Evolutionary conservation across 2,113 vertebrate genomes (phyloP), one percentile per base, ranked within the genome.

Genomic region (Limanda limanda): DNA sequence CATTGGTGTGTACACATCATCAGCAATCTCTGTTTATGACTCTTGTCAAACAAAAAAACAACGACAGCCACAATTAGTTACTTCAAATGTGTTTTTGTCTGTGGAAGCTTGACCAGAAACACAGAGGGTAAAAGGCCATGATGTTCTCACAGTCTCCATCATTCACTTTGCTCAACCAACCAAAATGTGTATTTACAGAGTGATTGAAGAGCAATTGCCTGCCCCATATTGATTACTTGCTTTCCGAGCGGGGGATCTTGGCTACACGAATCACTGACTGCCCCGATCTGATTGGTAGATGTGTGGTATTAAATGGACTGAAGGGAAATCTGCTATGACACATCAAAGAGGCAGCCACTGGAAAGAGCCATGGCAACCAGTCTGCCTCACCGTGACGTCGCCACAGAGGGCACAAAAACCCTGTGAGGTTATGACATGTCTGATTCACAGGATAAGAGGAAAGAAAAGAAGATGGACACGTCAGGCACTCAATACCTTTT

Each of bases 351-450:
- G 5, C n/a, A 0, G 47, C 55, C 71, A 68, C 56, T 69, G 68
- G 74, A 76, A 71, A 84, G 55, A 73, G 55, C 82, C 82, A 91
- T 91, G 82, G 82, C 73, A 91, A 91, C 91, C 54, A 62, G 14
- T 52, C 67, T 48, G 71, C 58, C 79, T 82, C 76, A 31, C 72
- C 60, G 23, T 74, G 78, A 64, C 48, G 67, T 66, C 9, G 4
- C 40, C 61, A 76, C 79, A 59, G 81, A 80, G 74, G 75, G 64
- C 76, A 77, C 68, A 48, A 71, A 40, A 57, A 47, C 82, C 3
- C n/a, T 9, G 54, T 60, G 73, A 40, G 78, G 71, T 59, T 55
- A 1, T 58, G 74, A 78, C 40, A 73, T 64, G 3, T 47, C 45
- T 58, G 31, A 31, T 31, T 31, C n/a, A 76, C 31, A 17, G 25